A percentile compares a stretch with the other conserved stretches of the same genome.
Conservation (phyloP, 2,797 vertebrate species). For the Falco berigora region DNA sequence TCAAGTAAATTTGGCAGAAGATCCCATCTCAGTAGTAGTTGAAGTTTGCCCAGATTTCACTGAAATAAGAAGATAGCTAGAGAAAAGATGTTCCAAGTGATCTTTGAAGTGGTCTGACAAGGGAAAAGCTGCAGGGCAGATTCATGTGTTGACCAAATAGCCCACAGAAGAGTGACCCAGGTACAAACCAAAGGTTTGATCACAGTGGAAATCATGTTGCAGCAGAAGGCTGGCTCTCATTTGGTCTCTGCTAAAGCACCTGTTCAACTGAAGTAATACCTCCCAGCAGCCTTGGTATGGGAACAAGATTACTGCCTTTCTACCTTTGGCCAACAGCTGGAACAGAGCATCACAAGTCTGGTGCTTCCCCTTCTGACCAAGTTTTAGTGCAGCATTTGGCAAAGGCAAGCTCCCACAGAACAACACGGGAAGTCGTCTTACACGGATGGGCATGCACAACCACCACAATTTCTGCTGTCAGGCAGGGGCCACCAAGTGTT, state of each 20-base stretch:
- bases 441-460: neutral
- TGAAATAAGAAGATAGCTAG: accelerated
- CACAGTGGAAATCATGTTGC: neutral
- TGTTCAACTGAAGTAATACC: neutral
- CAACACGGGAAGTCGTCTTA: accelerated
- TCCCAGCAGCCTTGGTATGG: neutral
- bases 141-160: neutral
- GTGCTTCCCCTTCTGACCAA: neutral
- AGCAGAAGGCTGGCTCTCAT: neutral
- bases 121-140: neutral
- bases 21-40: neutral
- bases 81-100: neutral
- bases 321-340: neutral
- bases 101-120: neutral
- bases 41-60: neutral
- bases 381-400: neutral
- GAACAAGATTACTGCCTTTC: neutral
- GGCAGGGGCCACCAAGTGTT: neutral
- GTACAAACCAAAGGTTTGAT: neutral
- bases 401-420: neutral
- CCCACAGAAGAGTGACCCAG: neutral
- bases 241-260: neutral
- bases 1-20: neutral
- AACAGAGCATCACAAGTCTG: neutral
- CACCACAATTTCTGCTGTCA: neutral